phyloP scores from a whole-genome alignment of 2,113 vertebrate genomes.

The Vicugna pacos region DNA sequence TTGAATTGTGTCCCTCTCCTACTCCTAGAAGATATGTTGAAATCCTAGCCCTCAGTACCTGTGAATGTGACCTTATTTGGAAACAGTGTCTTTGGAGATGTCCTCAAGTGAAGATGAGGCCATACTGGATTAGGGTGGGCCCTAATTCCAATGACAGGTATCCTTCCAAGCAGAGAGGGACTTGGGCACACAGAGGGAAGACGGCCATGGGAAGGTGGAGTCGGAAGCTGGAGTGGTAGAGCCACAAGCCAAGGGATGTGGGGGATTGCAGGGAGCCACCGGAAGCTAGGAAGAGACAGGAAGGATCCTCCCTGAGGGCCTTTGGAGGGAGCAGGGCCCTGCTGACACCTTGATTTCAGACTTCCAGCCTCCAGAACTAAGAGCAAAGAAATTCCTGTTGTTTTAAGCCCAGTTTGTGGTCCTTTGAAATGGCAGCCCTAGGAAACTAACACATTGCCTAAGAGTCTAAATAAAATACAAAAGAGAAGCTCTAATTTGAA shows the following conservation, averaged over 20 bases:
- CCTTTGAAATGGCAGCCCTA: neutral
- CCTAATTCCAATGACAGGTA: neutral
- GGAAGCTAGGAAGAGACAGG: neutral
- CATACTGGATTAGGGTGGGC: neutral
- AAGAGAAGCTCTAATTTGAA: slow-evolving; percentile 17
- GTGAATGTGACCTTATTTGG: neutral
- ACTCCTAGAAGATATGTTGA: neutral
- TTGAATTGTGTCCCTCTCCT: neutral
- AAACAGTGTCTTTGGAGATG: neutral
- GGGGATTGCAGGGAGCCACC: neutral
- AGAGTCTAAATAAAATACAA: slow-evolving; percentile 11
- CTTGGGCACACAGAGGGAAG: neutral
- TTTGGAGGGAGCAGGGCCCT: neutral
- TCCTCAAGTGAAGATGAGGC: neutral
- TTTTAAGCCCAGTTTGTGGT: neutral
- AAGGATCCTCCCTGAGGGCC: neutral
- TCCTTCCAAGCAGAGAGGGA: neutral
- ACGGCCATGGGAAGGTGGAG: neutral
- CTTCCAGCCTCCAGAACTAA: neutral
- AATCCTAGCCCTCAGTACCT: neutral
- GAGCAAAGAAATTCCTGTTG: neutral
- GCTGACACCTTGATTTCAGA: neutral
- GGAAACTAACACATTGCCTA: neutral
- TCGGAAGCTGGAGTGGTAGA: neutral
- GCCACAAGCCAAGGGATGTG: neutral